phyloP scores from a whole-genome alignment of 2,797 vertebrate genomes.

The Hydrolagus colliei region DNA sequence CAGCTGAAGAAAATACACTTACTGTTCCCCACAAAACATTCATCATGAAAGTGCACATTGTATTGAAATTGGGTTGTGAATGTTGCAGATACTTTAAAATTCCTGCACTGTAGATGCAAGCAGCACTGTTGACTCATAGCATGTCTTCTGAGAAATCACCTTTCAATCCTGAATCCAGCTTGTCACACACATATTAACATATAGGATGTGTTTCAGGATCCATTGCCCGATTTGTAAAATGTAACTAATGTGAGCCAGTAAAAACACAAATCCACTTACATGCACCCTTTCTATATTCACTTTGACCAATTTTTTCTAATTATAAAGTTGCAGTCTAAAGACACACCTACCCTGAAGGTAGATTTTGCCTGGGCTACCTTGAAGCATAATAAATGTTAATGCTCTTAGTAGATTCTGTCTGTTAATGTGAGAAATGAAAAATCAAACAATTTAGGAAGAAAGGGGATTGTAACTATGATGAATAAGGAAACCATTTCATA shows the following conservation, averaged over 20 bases:
- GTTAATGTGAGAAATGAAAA: slow-evolving; percentile 12
- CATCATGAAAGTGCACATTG: not conserved
- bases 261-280: not conserved
- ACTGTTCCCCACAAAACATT: not conserved
- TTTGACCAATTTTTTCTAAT: not conserved
- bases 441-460: not conserved
- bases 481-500: not conserved
- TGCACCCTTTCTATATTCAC: not conserved
- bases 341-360: not conserved
- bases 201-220: slow-evolving; percentile 2
- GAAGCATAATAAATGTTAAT: not conserved
- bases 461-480: not conserved
- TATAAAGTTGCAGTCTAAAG: not conserved
- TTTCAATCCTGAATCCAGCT: not conserved
- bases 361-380: not conserved
- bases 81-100: not conserved
- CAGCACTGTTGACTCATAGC: too few species aligned
- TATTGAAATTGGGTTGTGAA: not conserved
- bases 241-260: not conserved
- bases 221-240: not conserved
- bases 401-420: not conserved
- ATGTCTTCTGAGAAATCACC: not conserved
- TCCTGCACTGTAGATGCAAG: slow-evolving; percentile 7
- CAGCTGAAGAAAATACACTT: not conserved
- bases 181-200: slow-evolving; percentile 2